phyloP scores from a whole-genome alignment of 2,797 vertebrate genomes.

The Sebastes jordani region DNA sequence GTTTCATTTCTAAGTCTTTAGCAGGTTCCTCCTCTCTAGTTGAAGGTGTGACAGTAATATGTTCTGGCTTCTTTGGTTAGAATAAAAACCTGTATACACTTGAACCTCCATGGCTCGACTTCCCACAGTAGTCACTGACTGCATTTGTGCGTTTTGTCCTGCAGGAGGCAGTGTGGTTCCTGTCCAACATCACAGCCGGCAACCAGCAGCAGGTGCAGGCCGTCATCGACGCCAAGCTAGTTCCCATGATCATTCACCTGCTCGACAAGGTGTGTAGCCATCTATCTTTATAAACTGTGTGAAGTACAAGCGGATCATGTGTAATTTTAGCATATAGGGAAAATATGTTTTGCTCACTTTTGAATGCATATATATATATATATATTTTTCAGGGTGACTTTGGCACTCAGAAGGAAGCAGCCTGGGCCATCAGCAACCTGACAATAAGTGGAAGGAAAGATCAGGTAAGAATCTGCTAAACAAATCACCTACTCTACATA shows the following conservation, averaged over 20 bases:
- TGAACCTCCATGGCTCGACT: not conserved
- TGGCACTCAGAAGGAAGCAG: slow-evolving; percentile 98
- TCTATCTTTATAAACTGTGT: not conserved
- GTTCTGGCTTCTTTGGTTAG: not conserved
- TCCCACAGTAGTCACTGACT: not conserved
- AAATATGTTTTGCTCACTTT: not conserved
- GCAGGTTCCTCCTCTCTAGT: too few relatives aligned
- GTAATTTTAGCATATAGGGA: accelerated
- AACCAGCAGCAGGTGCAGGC: slow-evolving; percentile 99
- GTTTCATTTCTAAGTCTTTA: not conserved
- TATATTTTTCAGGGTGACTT: slow-evolving; percentile 89
- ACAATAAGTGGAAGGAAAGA: slow-evolving; percentile 99
- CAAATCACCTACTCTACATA: not conserved
- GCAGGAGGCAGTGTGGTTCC: slow-evolving; percentile 99
- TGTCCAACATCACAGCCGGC: slow-evolving; percentile 99
- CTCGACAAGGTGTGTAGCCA: slow-evolving; percentile 91
- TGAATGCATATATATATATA: slow-evolving; percentile 18
- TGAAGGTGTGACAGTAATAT: not conserved
- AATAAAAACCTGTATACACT: not conserved
- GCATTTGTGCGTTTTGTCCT: slow-evolving; percentile 58
- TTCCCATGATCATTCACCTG: slow-evolving; percentile 99
- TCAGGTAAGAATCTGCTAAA: slow-evolving; percentile 82
- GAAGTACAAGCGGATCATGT: not conserved
- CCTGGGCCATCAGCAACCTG: slow-evolving; percentile 99
- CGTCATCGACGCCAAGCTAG: slow-evolving; percentile 97